Evolutionary conservation across 1,140 invertebrate genomes (phyloP), one percentile per base, ranked within the genome.

Genomic region (Penaeus chinensis): DNA sequence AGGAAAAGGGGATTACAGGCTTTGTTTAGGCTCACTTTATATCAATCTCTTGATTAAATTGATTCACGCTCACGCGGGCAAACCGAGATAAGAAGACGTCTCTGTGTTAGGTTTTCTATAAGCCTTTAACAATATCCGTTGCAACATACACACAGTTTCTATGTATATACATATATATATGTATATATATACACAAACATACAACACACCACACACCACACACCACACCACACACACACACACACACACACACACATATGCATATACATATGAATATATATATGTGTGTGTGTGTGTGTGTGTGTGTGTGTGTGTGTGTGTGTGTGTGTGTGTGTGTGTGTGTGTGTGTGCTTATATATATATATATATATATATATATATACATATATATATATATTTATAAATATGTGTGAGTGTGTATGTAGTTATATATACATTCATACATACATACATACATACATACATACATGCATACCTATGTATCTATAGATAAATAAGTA

Each of bases 111-210:
- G 16, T 2, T 54, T 54, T 54, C 54, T 54, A 13, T 54, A 13
- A 74, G 69, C n/a, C 18, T 74, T 24, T 18, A 27, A 32, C 18
- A 24, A 74, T 74, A 74, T 74, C 24, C 18, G 37, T 74, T 74
- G 5, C 18, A 27, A 74, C 27, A 74, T 74, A 74, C n/a, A 71
- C 11, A 54, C 54, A 8, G 54, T 54, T 74, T 27, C 37, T 32
- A 74, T 74, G 11, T 32, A 74, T 74, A 74, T 74, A 74, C 27
- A 74, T 74, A 32, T 74, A 32, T 37, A 32, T 74, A 74, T 27
- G 32, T 27, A 74, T 10, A 22, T 27, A 74, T 7, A 74, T 27
- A 74, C 20, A 74, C 27, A 22, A 7, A 16, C 22, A 4, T 1
- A 71, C 69, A 27, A 24, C 22, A 71, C 66, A 71, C 18, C 66